Conservation (phyloP, 2,113 vertebrate genomes). For the Cryptomyrus ogoouensis region DNA sequence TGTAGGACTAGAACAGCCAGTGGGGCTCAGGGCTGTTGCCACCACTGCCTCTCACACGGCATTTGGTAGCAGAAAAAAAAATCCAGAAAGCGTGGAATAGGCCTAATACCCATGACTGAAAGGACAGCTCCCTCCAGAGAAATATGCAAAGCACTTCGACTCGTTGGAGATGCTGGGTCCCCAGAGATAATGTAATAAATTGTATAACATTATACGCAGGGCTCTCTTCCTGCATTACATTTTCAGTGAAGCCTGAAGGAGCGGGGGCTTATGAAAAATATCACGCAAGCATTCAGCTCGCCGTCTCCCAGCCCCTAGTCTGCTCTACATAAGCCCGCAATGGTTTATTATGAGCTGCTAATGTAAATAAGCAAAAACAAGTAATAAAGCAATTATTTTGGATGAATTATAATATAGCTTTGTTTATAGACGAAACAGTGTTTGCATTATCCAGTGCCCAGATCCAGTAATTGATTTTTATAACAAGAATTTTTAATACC, state of each 20-base stretch:
- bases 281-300: not conserved
- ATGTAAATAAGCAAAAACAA: not conserved
- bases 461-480: not conserved
- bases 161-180: not conserved
- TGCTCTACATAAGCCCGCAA: not conserved
- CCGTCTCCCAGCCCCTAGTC: not conserved
- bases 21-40: not conserved
- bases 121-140: not conserved
- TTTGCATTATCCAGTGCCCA: not conserved
- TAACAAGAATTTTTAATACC: not conserved
- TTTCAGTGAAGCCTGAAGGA: constrained; percentile 5
- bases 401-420: not conserved
- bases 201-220: constrained; percentile 1
- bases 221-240: not conserved
- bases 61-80: not conserved
- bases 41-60: not conserved
- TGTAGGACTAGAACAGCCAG: not conserved
- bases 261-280: not conserved
- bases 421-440: not conserved
- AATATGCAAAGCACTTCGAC: constrained; percentile 6
- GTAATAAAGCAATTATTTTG: not conserved
- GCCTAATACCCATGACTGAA: not conserved
- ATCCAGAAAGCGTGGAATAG: not conserved
- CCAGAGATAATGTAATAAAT: constrained; percentile 8
- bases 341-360: not conserved